Base-by-base conservation (phyloP, 2,113 vertebrate species). In the Oryzias melastigma region DNA sequence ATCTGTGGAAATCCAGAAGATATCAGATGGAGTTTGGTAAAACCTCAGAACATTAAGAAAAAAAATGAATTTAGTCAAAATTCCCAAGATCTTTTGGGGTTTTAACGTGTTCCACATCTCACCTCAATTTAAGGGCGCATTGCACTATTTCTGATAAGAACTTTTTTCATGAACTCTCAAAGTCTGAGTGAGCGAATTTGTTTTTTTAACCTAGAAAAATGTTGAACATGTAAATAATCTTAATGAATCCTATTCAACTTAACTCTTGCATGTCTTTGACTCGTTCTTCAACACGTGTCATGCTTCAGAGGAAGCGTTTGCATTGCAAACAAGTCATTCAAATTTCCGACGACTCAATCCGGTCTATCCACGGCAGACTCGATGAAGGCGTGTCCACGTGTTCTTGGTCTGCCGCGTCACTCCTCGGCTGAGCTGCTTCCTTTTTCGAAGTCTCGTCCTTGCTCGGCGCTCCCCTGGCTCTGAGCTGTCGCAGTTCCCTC, bases 321-420 rank as follows among this genome's bases (percentile, higher is more conserved):
- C 79, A 74, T 68, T 52, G 69, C 53, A 82, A 83, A 83, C 51
- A 22, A 44, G 29, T 62, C 75, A 76, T 80, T 99, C 92, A 99
- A 85, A 98, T 99, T 87, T 98, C 97, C 0, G 95, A 99, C 16
- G 95, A 96, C 84, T 98, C 96, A 0, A 95, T 94, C 51, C 93
- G 90, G 50, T 96, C 95, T 7, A 96, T 97, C 96, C 96, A 98
- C 0, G 96, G 93, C 0, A 94, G 76, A 12, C 93, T 89, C 0
- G 90, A 71, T 0, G 85, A 85, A 44, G 77, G 88, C 64, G 82
- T 86, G 66, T 93, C 92, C 56, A 89, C 89, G 87, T 89, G 59
- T 65, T 75, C 58, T 57, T 58, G 91, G 85, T 82, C 81, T 85
- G 80, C 66, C 88, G 81, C 74, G 89, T 85, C 80, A 90, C 89